A percentile compares a stretch with the other conserved stretches of the same genome.
Conservation (phyloP, 37 sponge, comb jelly and placozoan genomes). For the Cliona cf. orientalis region DNA sequence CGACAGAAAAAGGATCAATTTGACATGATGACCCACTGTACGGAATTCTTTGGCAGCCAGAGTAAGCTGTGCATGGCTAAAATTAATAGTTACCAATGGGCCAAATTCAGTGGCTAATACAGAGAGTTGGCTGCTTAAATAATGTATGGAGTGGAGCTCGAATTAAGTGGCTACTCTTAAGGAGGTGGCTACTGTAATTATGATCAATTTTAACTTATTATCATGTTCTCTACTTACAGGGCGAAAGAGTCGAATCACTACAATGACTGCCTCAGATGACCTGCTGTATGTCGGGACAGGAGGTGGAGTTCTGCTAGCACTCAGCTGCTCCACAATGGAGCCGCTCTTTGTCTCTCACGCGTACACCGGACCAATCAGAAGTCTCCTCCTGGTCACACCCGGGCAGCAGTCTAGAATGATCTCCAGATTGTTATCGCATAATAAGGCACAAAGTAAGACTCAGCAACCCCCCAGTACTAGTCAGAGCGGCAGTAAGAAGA, state of each 20-base stretch:
- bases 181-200: too few relatives aligned
- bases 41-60: background rate
- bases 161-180: too few relatives aligned
- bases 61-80: too few relatives aligned
- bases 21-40: constrained; percentile 7
- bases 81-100: too few relatives aligned
- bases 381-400: constrained; percentile 11
- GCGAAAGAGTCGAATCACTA: constrained; percentile 29
- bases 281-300: constrained; percentile 41
- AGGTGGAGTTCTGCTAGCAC: constrained; percentile 44
- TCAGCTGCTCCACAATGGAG: constrained; percentile 23
- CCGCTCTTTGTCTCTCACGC: background rate
- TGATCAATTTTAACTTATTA: too few relatives aligned
- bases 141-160: too few relatives aligned
- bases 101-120: too few relatives aligned
- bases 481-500: background rate
- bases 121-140: too few relatives aligned
- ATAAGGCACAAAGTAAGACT: too few relatives aligned
- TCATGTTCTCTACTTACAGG: too few relatives aligned
- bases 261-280: constrained; percentile 21
- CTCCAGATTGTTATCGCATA: constrained; percentile 11
- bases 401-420: background rate
- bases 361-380: constrained; percentile 15
- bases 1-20: constrained; percentile 5
- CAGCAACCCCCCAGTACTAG: background rate